These are phyloP conservation scores for Alauda arvensis DNA, from an alignment of 2,797 vertebrate genomes.

Conservation along the genomic window DNA sequence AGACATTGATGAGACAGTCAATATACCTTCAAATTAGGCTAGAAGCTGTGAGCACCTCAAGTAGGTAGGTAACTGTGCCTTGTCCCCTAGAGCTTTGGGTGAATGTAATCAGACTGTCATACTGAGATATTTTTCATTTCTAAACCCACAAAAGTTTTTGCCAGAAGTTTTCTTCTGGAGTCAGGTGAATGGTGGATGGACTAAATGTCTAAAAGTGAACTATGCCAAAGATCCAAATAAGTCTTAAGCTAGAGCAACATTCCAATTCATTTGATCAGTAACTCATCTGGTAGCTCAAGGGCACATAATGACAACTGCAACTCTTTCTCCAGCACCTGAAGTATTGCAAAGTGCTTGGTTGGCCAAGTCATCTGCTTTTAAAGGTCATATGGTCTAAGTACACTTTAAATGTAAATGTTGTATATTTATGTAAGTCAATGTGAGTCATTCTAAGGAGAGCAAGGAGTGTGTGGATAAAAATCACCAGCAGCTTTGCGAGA, in stretches of 20 bases:
- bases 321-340: background rate
- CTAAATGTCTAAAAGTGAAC: background rate
- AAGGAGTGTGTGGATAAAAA: background rate
- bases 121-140: background rate
- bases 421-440: background rate
- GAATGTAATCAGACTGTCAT: background rate
- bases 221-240: background rate
- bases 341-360: background rate
- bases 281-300: background rate
- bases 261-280: background rate
- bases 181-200: background rate
- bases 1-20: background rate
- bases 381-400: background rate
- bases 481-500: background rate
- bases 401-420: background rate
- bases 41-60: background rate
- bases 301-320: background rate
- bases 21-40: background rate
- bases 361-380: background rate
- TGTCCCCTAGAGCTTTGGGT: background rate
- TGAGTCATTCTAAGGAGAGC: background rate
- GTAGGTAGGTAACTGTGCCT: background rate
- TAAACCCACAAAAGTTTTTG: background rate
- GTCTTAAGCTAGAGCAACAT: background rate
- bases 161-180: background rate